These are phyloP conservation scores for Idaea biselata DNA, from an alignment of 2,888 invertebrate genomes.

Conservation along the genomic window DNA sequence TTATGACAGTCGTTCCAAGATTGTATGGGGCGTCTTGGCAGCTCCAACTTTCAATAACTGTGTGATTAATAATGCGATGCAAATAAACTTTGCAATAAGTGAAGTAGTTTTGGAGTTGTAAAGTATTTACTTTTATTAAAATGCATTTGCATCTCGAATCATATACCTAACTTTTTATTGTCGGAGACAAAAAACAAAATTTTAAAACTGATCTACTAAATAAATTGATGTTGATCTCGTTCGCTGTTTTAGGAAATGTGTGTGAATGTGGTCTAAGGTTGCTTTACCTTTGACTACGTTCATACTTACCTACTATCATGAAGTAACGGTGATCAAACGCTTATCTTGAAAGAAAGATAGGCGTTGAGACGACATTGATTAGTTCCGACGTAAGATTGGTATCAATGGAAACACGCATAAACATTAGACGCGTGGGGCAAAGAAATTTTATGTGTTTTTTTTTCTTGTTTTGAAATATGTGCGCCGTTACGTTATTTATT, in stretches of 20 bases:
- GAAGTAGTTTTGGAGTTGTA: neutral
- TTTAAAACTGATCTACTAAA: neutral
- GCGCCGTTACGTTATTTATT: constrained; percentile 78
- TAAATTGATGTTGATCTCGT: too few species aligned
- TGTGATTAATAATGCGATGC: constrained; percentile 2
- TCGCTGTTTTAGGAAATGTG: too few species aligned
- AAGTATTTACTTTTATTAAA: constrained; percentile 8
- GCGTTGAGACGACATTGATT: neutral
- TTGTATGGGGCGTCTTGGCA: constrained; percentile 22
- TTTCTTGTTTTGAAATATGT: constrained; percentile 80
- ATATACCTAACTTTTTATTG: neutral
- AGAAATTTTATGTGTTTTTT: constrained; percentile 77
- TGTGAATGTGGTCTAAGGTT: too few species aligned
- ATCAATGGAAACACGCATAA: constrained; percentile 53
- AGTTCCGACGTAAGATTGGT: constrained; percentile 5
- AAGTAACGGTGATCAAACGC: too few species aligned
- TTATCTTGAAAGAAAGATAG: too few species aligned
- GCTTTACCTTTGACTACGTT: too few species aligned
- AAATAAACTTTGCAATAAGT: neutral
- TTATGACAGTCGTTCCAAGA: constrained; percentile 18
- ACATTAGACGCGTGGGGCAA: constrained; percentile 74
- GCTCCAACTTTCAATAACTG: neutral
- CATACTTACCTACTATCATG: too few species aligned
- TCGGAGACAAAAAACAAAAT: neutral
- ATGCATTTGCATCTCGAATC: neutral